Evolutionary conservation across 2,888 invertebrate species (phyloP).

Genomic region (Gibbula magus): DNA sequence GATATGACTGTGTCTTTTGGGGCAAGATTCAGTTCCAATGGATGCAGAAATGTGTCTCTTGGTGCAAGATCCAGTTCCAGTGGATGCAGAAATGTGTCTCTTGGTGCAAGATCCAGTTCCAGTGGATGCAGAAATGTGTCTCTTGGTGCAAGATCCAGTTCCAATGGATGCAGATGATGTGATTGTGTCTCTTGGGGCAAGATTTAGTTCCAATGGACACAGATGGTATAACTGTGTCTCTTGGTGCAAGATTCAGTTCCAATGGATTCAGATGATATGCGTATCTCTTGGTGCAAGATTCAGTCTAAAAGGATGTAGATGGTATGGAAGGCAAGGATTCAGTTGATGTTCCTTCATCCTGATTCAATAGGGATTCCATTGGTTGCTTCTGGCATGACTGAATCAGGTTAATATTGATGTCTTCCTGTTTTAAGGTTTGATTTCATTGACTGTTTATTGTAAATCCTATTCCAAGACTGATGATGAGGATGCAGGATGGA

Average conservation of each 20-base stretch:
- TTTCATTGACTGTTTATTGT: too few species aligned
- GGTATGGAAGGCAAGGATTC: too few species aligned
- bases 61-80: not conserved
- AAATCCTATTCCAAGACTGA: too few species aligned
- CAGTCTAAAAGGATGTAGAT: too few species aligned
- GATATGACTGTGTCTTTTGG: not conserved
- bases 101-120: not conserved
- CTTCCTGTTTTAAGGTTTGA: too few species aligned
- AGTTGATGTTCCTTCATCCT: too few species aligned
- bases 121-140: not conserved
- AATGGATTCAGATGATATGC: too few species aligned
- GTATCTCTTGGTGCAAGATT: not conserved
- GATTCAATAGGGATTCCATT: too few species aligned
- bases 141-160: not conserved
- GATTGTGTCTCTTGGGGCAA: not conserved
- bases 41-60: not conserved
- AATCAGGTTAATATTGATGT: too few species aligned
- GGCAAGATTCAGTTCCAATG: not conserved
- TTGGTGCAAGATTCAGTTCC: not conserved
- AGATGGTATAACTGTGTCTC: not conserved
- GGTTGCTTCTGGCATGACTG: too few species aligned
- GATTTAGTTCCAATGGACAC: not conserved
- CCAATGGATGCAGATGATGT: not conserved
- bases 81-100: not conserved
- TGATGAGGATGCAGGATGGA: too few species aligned